These are phyloP conservation scores for Trichopria drosophilae DNA, from an alignment of 2,888 invertebrate genomes.

Conservation along the genomic window DNA sequence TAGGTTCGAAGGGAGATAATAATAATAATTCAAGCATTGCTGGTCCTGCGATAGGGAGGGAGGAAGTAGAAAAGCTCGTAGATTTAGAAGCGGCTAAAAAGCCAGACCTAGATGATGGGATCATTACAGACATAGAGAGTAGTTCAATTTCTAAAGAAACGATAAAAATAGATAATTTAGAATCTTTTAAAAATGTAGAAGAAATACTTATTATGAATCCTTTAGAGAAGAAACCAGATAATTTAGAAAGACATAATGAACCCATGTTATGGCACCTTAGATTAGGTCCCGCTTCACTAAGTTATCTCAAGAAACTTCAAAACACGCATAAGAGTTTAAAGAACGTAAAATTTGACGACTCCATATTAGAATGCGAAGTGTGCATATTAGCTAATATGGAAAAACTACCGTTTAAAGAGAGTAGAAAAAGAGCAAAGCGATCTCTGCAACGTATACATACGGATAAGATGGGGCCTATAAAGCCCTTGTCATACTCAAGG, in stretches of 20 bases:
- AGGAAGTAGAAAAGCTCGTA: conserved; percentile 8
- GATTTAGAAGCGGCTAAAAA: neutral
- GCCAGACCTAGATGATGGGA: neutral
- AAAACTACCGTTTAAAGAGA: conserved; percentile 20
- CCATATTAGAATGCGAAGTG: conserved; percentile 29
- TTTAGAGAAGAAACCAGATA: conserved; percentile 6
- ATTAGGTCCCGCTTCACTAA: no score
- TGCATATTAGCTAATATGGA: conserved; percentile 31
- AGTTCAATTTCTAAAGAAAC: conserved; percentile 3
- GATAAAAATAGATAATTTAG: conserved; percentile 2
- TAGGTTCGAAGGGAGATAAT: conserved; percentile 15
- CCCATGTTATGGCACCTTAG: no score
- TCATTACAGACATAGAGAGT: conserved; percentile 2
- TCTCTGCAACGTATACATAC: conserved; percentile 31
- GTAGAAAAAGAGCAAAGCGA: conserved; percentile 2
- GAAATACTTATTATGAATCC: conserved; percentile 5
- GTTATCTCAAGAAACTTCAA: conserved; percentile 29
- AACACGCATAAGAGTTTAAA: conserved; percentile 22
- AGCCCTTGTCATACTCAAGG: conserved; percentile 24
- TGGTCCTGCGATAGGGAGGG: conserved; percentile 16
- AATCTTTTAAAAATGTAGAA: neutral
- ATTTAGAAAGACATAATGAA: neutral
- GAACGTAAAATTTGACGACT: conserved; percentile 27
- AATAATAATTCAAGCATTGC: neutral
- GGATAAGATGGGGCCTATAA: conserved; percentile 31